Base-by-base conservation (phyloP, 2,797 vertebrate species). In the Cheirogaleus major region DNA sequence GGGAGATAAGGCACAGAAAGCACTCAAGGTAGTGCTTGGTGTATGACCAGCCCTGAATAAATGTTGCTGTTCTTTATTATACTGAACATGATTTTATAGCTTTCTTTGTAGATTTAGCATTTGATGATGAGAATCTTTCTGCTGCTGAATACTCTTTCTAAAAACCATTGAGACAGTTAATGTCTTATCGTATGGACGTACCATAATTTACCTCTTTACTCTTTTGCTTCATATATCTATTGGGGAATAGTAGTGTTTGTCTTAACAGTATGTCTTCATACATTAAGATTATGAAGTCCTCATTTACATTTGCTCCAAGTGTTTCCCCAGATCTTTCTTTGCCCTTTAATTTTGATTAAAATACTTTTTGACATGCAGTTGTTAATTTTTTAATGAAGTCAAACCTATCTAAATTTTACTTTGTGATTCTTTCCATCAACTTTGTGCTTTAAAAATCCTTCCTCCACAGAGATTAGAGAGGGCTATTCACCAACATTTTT, bases 291-390 rank as follows among this genome's bases (percentile, higher is more conserved):
- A 70, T 25, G 83, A 79, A 25, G 35, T 86, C 52, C 89, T 88
- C 50, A 41, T 87, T 89, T 75, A 86, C 52, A 91, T 75, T 94
- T 70, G 27, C 5, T 57, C 43, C 30, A 79, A 70, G 10, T 73
- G 7, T 73, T 89, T 85, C 43, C 76, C 43, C n/a, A 59, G 43
- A 61, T 32, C 22, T 72, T 85, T 88, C 2, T 76, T 72, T 94
- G 32, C 30, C 17, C 55, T 81, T 75, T 93, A 73, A 72, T 79
- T 93, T 94, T 94, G 57, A 65, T 88, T 95, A 91, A 95, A 88
- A 63, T 82, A 55, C 8, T 75, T 91, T 73, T 61, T 88, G 65
- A 27, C n/a, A n/a, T 32, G 18, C 7, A 82, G 17, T 52, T 52
- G 35, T 84, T 96, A 69, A 82, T 41, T 89, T 93, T 84, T 96